Conservation (phyloP, 2,888 invertebrate genomes). For the Hymenopus coronatus region DNA sequence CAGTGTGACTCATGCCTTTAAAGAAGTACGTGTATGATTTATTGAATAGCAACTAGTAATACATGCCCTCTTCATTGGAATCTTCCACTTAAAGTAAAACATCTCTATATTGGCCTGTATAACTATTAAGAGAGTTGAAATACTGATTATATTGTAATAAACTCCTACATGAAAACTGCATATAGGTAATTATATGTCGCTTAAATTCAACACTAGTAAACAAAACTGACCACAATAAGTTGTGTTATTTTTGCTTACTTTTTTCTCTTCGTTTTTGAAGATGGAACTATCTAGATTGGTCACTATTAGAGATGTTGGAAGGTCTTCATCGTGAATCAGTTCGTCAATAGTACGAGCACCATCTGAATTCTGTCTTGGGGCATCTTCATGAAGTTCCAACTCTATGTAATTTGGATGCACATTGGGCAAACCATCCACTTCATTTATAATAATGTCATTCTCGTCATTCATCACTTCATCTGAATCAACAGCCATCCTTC, state of each 20-base stretch:
- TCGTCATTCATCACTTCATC: conserved; percentile 31
- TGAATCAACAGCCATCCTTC: conserved; percentile 29
- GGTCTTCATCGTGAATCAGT: conserved; percentile 67
- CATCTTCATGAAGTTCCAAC: conserved; percentile 55
- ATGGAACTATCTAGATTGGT: conserved; percentile 82
- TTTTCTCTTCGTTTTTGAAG: conserved; percentile 58
- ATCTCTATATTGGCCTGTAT: too few relatives aligned
- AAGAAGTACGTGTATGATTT: too few relatives aligned
- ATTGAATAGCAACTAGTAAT: too few relatives aligned
- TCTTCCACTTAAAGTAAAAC: too few relatives aligned
- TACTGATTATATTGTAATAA: too few relatives aligned
- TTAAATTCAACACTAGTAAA: too few relatives aligned
- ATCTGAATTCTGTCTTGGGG: conserved; percentile 39
- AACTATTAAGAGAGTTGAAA: too few relatives aligned
- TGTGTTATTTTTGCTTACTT: conserved; percentile 41
- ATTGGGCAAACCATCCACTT: conserved; percentile 80
- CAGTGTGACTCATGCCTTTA: too few relatives aligned
- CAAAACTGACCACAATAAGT: background rate
- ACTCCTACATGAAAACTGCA: too few relatives aligned
- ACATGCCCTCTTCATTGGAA: too few relatives aligned
- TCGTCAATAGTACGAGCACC: conserved; percentile 56
- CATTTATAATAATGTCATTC: conserved; percentile 64
- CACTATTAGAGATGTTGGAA: conserved; percentile 86
- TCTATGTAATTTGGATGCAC: conserved; percentile 76
- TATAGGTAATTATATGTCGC: too few relatives aligned